phyloP scores from a whole-genome alignment of 1,140 invertebrate species.

The Saccostrea cuccullata region DNA sequence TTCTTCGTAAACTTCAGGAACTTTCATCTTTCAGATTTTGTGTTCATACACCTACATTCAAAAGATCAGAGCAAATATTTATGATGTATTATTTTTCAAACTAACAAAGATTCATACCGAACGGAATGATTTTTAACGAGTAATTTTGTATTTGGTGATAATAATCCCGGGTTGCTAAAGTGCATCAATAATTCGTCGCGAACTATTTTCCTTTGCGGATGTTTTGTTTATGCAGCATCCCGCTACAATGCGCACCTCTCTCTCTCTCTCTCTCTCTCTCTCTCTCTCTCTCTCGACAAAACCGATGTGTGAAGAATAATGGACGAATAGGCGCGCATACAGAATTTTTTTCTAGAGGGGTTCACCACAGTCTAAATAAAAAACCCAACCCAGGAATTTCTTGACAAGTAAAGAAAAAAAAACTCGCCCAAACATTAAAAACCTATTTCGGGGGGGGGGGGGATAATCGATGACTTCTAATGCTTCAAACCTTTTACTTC shows the following conservation, averaged over 20 bases:
- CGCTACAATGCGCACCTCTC: not conserved
- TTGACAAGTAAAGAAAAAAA: too few species aligned
- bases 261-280: too few species aligned
- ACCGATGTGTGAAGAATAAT: not conserved
- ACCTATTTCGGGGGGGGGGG: too few species aligned
- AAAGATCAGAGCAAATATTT: not conserved
- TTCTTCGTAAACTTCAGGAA: not conserved
- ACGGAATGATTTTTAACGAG: not conserved
- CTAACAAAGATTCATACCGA: not conserved
- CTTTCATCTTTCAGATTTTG: slow-evolving; percentile 14
- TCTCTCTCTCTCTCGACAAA: not conserved
- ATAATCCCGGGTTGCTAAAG: not conserved
- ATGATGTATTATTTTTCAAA: not conserved
- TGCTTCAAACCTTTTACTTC: too few species aligned
- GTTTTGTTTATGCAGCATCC: not conserved
- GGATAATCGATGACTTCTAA: too few species aligned
- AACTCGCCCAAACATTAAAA: too few species aligned
- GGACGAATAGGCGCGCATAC: too few species aligned
- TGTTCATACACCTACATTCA: not conserved
- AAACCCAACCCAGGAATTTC: too few species aligned
- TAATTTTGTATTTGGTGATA: not conserved
- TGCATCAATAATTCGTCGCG: not conserved
- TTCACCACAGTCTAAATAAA: too few species aligned
- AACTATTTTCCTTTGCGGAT: not conserved
- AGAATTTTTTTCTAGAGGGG: too few species aligned